A percentile compares a stretch with the other conserved stretches of the same genome.
Evolutionary conservation across 2,888 invertebrate genomes (phyloP).

Genomic region (Osmoderma eremita): DNA sequence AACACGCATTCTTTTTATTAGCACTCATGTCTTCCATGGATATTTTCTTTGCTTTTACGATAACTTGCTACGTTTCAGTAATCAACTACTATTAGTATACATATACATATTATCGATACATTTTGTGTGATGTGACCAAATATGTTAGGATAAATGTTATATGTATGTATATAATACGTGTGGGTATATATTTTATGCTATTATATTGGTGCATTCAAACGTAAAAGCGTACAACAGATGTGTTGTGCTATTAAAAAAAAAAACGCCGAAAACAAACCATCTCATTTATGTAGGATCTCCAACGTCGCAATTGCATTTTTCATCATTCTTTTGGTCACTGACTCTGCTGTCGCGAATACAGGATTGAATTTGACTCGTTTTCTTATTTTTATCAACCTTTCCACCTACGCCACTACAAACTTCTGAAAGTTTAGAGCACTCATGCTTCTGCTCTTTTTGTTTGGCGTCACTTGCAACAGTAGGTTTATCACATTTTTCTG

Average conservation of each 20-base stretch:
- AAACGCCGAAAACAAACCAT: neutral
- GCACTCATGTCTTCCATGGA: too few species aligned
- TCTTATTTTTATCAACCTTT: constrained; percentile 29
- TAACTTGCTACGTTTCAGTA: too few species aligned
- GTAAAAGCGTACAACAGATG: constrained; percentile 4
- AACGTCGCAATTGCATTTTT: constrained; percentile 5
- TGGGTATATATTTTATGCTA: neutral
- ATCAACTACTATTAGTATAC: too few species aligned
- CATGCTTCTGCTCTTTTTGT: constrained; percentile 18
- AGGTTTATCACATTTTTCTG: constrained; percentile 31
- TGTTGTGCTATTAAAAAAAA: constrained; percentile 15
- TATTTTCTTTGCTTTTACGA: too few species aligned
- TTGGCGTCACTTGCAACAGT: constrained; percentile 5
- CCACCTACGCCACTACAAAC: neutral
- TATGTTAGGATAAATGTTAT: too few species aligned
- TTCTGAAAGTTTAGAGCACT: neutral
- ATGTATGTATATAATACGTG: neutral
- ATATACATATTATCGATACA: too few species aligned
- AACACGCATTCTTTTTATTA: too few species aligned
- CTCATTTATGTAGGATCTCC: neutral
- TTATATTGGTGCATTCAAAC: constrained; percentile 30
- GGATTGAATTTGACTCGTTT: constrained; percentile 1
- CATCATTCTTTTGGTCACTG: constrained; percentile 5
- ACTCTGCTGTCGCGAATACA: constrained; percentile 6
- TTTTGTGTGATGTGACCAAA: too few species aligned